phyloP scores from a whole-genome alignment of 1,140 invertebrate species.

The Myzus persicae region DNA sequence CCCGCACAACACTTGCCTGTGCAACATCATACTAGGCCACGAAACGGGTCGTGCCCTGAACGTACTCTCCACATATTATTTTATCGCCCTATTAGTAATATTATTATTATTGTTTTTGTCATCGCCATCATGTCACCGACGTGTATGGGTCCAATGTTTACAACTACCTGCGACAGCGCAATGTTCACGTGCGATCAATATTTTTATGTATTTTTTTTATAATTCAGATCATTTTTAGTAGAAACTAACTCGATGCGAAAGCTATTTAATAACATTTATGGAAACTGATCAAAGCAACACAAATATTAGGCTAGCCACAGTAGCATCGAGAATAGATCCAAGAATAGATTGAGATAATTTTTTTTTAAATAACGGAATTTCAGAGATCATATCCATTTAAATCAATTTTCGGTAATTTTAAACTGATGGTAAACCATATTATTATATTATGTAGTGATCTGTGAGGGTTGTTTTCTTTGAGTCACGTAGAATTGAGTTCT shows the following conservation, averaged over 20 bases:
- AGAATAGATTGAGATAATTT: background rate
- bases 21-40: background rate
- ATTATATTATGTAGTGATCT: background rate
- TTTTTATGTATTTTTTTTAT: background rate
- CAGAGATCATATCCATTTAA: no score
- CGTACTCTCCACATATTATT: background rate
- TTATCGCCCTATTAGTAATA: constrained; percentile 38
- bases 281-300: background rate
- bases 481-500: no score
- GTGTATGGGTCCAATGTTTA: background rate
- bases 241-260: background rate
- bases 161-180: background rate
- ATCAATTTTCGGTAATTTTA: no score
- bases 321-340: background rate
- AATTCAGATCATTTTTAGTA: background rate
- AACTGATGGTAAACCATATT: no score
- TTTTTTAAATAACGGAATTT: no score
- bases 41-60: background rate
- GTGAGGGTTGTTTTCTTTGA: background rate
- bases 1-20: no score
- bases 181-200: background rate
- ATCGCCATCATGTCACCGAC: background rate
- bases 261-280: background rate
- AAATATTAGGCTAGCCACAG: no score
- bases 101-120: constrained; percentile 29